Conservation (phyloP, 2,113 vertebrate genomes). For the Rattus rattus region DNA sequence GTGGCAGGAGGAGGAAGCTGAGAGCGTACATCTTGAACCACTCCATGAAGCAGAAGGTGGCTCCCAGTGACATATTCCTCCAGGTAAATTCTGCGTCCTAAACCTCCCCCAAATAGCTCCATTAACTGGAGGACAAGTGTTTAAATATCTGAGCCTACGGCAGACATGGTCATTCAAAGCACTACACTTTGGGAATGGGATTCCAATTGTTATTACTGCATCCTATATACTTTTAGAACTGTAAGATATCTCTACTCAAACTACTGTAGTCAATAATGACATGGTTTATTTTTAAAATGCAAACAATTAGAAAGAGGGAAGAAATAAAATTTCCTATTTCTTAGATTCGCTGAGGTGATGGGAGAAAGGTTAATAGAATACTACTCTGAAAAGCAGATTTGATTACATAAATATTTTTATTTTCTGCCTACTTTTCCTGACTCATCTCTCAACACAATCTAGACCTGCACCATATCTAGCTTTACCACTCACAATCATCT, state of each 20-base stretch:
- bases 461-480: neutral
- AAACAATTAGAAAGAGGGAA: slow-evolving; percentile 18
- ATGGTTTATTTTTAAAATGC: slow-evolving; percentile 42
- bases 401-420: slow-evolving; percentile 48
- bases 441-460: slow-evolving; percentile 11
- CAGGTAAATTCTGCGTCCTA: neutral
- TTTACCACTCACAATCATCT: slow-evolving; percentile 41
- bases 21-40: neutral
- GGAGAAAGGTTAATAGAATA: slow-evolving; percentile 1
- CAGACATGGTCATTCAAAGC: neutral
- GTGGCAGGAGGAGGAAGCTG: neutral
- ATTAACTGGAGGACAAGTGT: neutral
- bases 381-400: slow-evolving; percentile 31
- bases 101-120: neutral
- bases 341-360: slow-evolving; percentile 54
- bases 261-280: slow-evolving; percentile 28
- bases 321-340: slow-evolving; percentile 47
- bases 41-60: neutral
- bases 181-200: slow-evolving; percentile 12
- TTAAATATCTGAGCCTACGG: neutral
- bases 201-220: neutral
- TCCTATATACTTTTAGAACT: slow-evolving; percentile 11
- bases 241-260: slow-evolving; percentile 24
- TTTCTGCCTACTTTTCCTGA: slow-evolving; percentile 30
- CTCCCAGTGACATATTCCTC: neutral